phyloP scores from a whole-genome alignment of 1,140 invertebrate genomes.

The Drosophila persimilis region DNA sequence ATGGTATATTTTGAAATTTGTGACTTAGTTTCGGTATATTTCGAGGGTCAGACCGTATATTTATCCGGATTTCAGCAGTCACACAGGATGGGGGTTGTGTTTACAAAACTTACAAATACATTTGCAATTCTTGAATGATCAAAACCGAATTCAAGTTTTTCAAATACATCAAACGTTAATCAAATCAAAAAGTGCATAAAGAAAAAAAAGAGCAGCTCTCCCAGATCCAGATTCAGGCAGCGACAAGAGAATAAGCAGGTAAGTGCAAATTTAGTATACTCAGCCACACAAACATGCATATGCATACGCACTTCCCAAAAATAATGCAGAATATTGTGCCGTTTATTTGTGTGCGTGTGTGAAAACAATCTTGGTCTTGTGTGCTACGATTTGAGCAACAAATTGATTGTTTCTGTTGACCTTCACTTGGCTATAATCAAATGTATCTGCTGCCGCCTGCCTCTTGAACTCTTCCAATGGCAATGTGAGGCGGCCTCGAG shows the following conservation, averaged over 20 bases:
- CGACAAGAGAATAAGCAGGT: constrained; percentile 7
- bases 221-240: not conserved
- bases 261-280: not conserved
- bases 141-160: not conserved
- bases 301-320: constrained; percentile 1
- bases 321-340: too few relatives aligned
- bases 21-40: too few relatives aligned
- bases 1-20: too few relatives aligned
- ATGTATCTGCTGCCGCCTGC: constrained; percentile 40
- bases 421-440: constrained; percentile 54
- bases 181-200: too few relatives aligned
- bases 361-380: constrained; percentile 1
- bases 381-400: constrained; percentile 28
- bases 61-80: too few relatives aligned
- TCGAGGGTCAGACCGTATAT: too few relatives aligned
- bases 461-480: constrained; percentile 73
- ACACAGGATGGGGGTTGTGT: too few relatives aligned
- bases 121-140: too few relatives aligned
- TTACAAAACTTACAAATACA: too few relatives aligned
- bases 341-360: not conserved
- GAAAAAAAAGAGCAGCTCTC: too few relatives aligned
- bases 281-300: not conserved
- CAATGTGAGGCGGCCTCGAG: constrained; percentile 54
- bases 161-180: not conserved
- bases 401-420: constrained; percentile 60